phyloP scores from a whole-genome alignment of 2,113 vertebrate species.

The Nothoprocta pentlandii region DNA sequence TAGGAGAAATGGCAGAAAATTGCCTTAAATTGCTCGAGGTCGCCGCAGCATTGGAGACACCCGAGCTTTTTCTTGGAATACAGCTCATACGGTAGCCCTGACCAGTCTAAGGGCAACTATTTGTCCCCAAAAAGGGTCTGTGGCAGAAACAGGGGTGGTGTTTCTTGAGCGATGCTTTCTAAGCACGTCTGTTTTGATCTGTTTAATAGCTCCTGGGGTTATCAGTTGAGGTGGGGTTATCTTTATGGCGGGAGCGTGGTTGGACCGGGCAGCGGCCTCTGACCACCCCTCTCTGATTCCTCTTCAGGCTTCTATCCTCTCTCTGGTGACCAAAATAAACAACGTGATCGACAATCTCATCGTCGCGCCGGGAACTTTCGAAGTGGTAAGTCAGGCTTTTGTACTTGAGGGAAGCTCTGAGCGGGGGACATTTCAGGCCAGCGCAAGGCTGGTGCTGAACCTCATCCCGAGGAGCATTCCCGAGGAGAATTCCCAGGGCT shows the following conservation, averaged over 20 bases:
- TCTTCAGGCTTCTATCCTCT: constrained; percentile 93
- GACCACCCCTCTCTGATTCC: neutral
- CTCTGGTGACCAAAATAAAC: constrained; percentile 98
- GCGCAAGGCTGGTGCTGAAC: accelerated
- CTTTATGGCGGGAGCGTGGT: neutral
- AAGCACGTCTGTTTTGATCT: neutral
- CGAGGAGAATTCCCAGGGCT: too few species aligned
- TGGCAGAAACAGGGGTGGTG: accelerated
- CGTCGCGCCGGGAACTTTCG: constrained; percentile 94
- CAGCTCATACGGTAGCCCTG: neutral
- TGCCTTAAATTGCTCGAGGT: accelerated
- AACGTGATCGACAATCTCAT: constrained; percentile 98
- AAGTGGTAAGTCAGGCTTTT: constrained; percentile 87
- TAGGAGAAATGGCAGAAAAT: neutral
- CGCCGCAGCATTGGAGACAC: accelerated
- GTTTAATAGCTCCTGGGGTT: neutral
- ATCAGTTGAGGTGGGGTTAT: neutral
- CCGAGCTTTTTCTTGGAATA: accelerated
- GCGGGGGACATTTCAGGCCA: accelerated
- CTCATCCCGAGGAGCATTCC: too few species aligned
- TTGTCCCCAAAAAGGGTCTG: neutral
- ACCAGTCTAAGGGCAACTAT: accelerated
- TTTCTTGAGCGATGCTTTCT: neutral
- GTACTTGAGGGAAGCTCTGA: accelerated
- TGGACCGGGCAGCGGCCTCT: accelerated